Evolutionary conservation across 2,888 invertebrate species (phyloP), one percentile per base, ranked within the genome.

Genomic region (Leptinotarsa rubiginosa): DNA sequence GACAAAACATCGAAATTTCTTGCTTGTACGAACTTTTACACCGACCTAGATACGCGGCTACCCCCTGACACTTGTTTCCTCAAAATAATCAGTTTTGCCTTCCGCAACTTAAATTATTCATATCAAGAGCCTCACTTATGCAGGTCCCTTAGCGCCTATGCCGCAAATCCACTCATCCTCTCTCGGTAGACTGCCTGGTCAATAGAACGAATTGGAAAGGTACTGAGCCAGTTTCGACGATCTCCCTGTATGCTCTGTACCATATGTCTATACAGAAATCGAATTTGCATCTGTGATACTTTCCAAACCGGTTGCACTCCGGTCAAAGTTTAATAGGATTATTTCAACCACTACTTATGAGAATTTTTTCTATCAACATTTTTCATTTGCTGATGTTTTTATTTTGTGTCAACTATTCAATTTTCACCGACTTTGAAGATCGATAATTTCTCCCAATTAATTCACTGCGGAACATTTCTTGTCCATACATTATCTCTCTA

Each of bases 261-360:
- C 69, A 49, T 65, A 69, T 72, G 59, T 52, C 69, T 68, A 72
- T 72, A 72, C 59, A 73, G 69, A 65, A 73, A 70, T 76, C 68
- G 73, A 73, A 76, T 76, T 76, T 76, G 75, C 75, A 76, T 76
- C 71, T 76, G 71, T 71, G 71, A 76, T 76, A 76, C 75, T 73
- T 76, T 76, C 71, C 65, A 73, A 76, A 76, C 75, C 75, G 75
- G 75, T 76, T 76, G 73, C 73, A 76, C 50, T 70, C 69, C 74
- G 73, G 75, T 76, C 69, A 73, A 71, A 74, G 74, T 74, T 74
- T 74, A 71, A 71, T 74, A 68, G 68, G 72, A 72, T 65, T 71
- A 71, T 74, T 74, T 65, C 64, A 68, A 41, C 71, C 62, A 74
- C 67, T 71, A 71, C 69, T 74, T 71, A 74, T 67, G 66, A 16